Percentiles rank a stretch among this genome's conserved stretches.
Conservation (phyloP, 2,888 invertebrate genomes). For the Chymomyza caudatula region DNA sequence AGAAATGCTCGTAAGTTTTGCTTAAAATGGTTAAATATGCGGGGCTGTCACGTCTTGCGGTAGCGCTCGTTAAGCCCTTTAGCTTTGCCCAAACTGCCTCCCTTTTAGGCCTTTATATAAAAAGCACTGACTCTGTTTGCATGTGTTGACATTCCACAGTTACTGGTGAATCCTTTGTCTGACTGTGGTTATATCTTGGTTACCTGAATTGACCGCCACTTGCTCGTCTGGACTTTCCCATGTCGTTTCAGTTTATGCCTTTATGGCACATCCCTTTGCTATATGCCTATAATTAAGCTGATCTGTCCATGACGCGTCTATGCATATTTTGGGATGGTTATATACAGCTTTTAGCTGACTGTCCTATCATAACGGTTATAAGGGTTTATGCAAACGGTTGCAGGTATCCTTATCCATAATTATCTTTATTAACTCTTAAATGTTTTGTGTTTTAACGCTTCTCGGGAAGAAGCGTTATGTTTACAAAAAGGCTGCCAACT, state of each 20-base stretch:
- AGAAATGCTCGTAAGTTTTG: slow-evolving; percentile 61
- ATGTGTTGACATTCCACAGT: neutral
- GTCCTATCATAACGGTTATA: too few relatives aligned
- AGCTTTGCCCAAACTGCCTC: neutral
- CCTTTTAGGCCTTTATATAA: neutral
- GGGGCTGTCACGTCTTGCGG: slow-evolving; percentile 17
- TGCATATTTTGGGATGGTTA: too few relatives aligned
- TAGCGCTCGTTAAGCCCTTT: neutral
- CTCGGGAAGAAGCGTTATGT: too few relatives aligned
- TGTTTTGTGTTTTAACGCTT: too few relatives aligned
- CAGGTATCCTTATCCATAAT: too few relatives aligned
- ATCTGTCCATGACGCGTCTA: neutral
- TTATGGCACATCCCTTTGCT: neutral
- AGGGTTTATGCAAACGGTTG: too few relatives aligned
- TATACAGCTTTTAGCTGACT: neutral
- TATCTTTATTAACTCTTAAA: too few relatives aligned
- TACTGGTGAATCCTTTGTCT: neutral
- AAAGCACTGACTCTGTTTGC: neutral
- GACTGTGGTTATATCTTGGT: neutral
- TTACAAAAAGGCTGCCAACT: too few relatives aligned
- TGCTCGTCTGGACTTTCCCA: slow-evolving; percentile 6
- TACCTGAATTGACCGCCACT: neutral
- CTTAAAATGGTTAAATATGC: slow-evolving; percentile 66
- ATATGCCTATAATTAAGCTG: neutral
- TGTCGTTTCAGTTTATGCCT: slow-evolving; percentile 11